Evolutionary conservation across 2,888 invertebrate species (phyloP).

Genomic region (Zygothrica quintamaculata): DNA sequence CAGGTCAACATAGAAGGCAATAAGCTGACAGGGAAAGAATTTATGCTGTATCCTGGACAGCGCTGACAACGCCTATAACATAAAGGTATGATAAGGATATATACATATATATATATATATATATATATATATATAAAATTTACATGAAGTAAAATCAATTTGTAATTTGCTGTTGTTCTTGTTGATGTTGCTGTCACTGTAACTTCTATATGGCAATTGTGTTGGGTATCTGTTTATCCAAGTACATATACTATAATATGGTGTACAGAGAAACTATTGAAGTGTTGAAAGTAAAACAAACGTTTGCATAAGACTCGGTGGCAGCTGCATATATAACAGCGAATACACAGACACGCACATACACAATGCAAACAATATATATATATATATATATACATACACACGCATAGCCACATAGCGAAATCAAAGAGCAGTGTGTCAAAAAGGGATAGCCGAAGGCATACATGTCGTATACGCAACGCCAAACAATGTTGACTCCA

Average conservation of each 20-base stretch:
- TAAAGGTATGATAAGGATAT: too few species aligned
- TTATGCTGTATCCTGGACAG: too few species aligned
- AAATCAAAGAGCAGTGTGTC: slow-evolving; percentile 44
- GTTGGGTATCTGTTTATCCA: slow-evolving; percentile 23
- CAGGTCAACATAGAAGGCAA: slow-evolving; percentile 22
- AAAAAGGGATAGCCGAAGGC: slow-evolving; percentile 45
- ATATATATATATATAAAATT: slow-evolving; percentile 3
- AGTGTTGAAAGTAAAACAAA: slow-evolving; percentile 56
- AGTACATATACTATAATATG: too few species aligned
- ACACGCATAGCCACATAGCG: slow-evolving; percentile 5
- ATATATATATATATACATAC: too few species aligned
- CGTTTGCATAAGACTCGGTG: slow-evolving; percentile 44
- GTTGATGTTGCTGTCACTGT: slow-evolving; percentile 13
- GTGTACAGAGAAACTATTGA: slow-evolving; percentile 47
- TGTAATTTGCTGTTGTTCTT: slow-evolving; percentile 30
- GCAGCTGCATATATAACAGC: slow-evolving; percentile 32
- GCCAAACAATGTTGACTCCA: slow-evolving; percentile 51
- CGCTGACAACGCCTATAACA: too few species aligned
- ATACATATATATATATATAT: too few species aligned
- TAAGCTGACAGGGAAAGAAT: slow-evolving; percentile 18
- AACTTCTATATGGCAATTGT: slow-evolving; percentile 10
- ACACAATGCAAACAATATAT: slow-evolving; percentile 15
- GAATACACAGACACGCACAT: background rate
- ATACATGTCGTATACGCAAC: slow-evolving; percentile 61
- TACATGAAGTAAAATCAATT: slow-evolving; percentile 20